Percentiles rank a stretch among this genome's conserved stretches.
These are phyloP conservation scores for Colletes latitarsis DNA, from an alignment of 1,140 invertebrate species.

Conservation along the genomic window DNA sequence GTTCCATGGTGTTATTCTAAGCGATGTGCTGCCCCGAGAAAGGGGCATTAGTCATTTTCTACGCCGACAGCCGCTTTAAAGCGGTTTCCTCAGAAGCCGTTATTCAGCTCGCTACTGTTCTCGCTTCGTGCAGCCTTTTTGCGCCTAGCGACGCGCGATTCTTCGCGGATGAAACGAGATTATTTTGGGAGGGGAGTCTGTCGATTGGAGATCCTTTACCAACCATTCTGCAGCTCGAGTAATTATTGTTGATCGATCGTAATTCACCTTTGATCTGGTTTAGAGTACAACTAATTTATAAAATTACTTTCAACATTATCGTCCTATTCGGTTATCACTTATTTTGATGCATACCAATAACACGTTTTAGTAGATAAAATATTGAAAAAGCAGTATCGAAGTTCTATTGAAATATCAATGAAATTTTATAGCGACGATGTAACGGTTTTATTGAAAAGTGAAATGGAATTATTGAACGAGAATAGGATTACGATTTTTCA, in stretches of 20 bases:
- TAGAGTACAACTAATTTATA: too few relatives aligned
- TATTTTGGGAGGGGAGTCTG: not conserved
- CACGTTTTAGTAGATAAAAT: too few relatives aligned
- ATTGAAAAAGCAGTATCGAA: too few relatives aligned
- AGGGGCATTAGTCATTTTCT: slow-evolving; percentile 66
- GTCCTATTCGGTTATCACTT: too few relatives aligned
- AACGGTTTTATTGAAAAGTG: too few relatives aligned
- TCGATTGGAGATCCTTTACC: not conserved
- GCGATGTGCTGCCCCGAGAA: slow-evolving; percentile 48
- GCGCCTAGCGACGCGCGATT: slow-evolving; percentile 27
- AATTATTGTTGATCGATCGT: not conserved
- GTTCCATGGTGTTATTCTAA: slow-evolving; percentile 61
- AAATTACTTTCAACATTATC: too few relatives aligned
- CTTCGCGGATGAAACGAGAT: not conserved
- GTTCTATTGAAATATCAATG: too few relatives aligned
- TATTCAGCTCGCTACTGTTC: slow-evolving; percentile 55
- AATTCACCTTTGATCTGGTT: too few relatives aligned
- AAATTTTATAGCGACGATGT: too few relatives aligned
- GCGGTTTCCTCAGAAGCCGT: slow-evolving; percentile 56
- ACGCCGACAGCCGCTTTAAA: slow-evolving; percentile 63
- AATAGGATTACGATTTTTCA: too few relatives aligned
- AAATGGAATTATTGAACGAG: too few relatives aligned
- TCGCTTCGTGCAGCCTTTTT: slow-evolving; percentile 36
- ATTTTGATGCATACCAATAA: too few relatives aligned
- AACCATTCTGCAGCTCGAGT: not conserved